phyloP scores from a whole-genome alignment of 2,888 invertebrate species.

The Habroteleia sp. region DNA sequence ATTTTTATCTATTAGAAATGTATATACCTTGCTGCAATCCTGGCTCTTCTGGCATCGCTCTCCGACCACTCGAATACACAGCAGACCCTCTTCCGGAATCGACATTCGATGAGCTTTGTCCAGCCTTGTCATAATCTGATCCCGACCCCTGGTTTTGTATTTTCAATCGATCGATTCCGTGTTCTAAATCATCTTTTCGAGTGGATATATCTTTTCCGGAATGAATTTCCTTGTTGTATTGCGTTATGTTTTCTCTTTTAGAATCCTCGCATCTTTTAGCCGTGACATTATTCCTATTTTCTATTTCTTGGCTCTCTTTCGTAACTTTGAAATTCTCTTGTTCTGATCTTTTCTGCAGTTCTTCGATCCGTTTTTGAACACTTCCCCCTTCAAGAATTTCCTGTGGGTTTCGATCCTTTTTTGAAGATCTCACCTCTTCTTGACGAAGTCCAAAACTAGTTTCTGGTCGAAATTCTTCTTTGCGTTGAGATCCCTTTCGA shows the following conservation, averaged over 20 bases:
- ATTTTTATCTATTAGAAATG: no score
- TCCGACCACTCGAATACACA: slow-evolving; percentile 88
- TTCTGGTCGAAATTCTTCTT: slow-evolving; percentile 75
- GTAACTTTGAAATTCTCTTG: slow-evolving; percentile 68
- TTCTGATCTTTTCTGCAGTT: slow-evolving; percentile 72
- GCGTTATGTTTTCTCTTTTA: slow-evolving; percentile 53
- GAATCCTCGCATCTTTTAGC: slow-evolving; percentile 69
- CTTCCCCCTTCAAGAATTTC: slow-evolving; percentile 64
- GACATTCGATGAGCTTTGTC: slow-evolving; percentile 87
- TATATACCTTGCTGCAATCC: slow-evolving; percentile 75
- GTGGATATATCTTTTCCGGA: slow-evolving; percentile 68
- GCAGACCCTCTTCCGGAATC: slow-evolving; percentile 92
- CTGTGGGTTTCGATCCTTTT: slow-evolving; percentile 68
- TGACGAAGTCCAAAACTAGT: slow-evolving; percentile 76
- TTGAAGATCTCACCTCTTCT: slow-evolving; percentile 72
- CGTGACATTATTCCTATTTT: slow-evolving; percentile 57
- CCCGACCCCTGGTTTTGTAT: slow-evolving; percentile 78
- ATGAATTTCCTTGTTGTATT: slow-evolving; percentile 64
- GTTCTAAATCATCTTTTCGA: slow-evolving; percentile 74
- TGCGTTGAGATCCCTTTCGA: slow-evolving; percentile 72
- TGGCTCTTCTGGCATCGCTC: slow-evolving; percentile 82
- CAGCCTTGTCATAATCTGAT: slow-evolving; percentile 88
- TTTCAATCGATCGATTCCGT: slow-evolving; percentile 76
- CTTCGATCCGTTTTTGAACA: slow-evolving; percentile 74
- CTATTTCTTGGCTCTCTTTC: slow-evolving; percentile 69